Base-by-base conservation (phyloP, 2,797 vertebrate species). In the Xiphorhynchus erythropygius region DNA sequence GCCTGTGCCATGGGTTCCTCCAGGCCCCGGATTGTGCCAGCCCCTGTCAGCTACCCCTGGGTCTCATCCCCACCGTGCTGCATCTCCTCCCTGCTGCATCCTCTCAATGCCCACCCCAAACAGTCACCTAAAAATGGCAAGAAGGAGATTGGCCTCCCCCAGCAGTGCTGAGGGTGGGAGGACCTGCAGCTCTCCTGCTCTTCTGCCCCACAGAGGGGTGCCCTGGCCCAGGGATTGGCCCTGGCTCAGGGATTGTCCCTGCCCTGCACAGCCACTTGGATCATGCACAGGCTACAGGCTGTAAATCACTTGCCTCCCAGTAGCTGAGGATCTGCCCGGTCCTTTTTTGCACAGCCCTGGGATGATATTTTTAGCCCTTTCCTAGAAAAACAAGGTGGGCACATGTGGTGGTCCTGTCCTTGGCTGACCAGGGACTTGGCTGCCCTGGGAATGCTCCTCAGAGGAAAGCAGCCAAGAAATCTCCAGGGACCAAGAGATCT, bases 261-360 rank as follows among this genome's bases (percentile, higher is more conserved):
- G 84, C 17, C 53, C 84, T 37, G 50, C 6, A 5, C 46, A 47
- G 80, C 42, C 7, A 1, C 17, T 19, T 22, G 76, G 76, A n/a
- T 56, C 53, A 16, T 0, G 0, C 71, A 44, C 0, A 2, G 68
- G 32, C 18, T 42, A 16, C 0, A 1, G 75, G 30, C 68, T 71
- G 49, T 89, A 60, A 92, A 90, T 95, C 89, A 65, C 19, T 37
- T 1, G 2, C 17, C 19, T 92, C 30, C 30, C 56, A 65, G 69
- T 4, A 47, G 69, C 69, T 74, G 70, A 42, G 17, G 50, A n/a
- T 60, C 75, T 82, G 83, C 71, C 67, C 14, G 0, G 52, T 21
- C 52, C 37, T 57, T 82, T 15, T 15, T 67, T 2, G 2, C 44
- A 30, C 44, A 32, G 49, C n/a, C 27, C 69, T 8, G 3, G 41